Evolutionary conservation across 2,888 invertebrate species (phyloP), one percentile per base, ranked within the genome.

Genomic region (Chrysotoxum bicinctum): DNA sequence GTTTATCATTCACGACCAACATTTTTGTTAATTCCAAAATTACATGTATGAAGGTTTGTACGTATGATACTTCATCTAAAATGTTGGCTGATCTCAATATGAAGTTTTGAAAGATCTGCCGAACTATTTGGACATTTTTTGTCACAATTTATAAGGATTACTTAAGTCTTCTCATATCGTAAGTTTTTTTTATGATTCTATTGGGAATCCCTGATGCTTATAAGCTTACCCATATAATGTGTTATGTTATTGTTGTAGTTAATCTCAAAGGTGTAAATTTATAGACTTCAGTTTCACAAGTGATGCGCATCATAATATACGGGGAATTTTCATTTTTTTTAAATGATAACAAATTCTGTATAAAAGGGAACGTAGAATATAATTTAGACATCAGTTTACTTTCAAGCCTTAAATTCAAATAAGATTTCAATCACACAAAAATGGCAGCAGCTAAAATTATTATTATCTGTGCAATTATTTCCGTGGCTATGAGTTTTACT

Each of bases 371-470:
- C 2, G 2, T 35, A 14, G 12, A 35, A 14, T 8, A 37, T 3
- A 58, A 0, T 30, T 40, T 3, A 54, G 2, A 8, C 43, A 66
- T 75, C 54, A 56, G 32, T 75, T 32, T n/a, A 62, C 26, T 26
- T 43, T 16, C 2, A 45, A 56, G 14, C 3, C 9, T 32, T 7
- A 37, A 62, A 7, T 10, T 48, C 4, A 19, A 50, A 50, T 26
- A 21, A 37, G 4, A 21, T 37, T 16, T 21, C 10, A 19, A 35
- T 35, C 4, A 1, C 3, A 35, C 7, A 58, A 37, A 58, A 62
- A 81, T 81, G 80, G 48, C 45, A 30, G 19, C 32, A 9, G 14
- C 52, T 0, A 82, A 72, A 10, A 43, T 72, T 8, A 43, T 82
- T 9, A 43, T 72, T 19, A 16, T 76, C 5, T 77, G 40, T 12